These are phyloP conservation scores for Leucophenga maculata DNA, from an alignment of 2,888 invertebrate species.

Conservation along the genomic window DNA sequence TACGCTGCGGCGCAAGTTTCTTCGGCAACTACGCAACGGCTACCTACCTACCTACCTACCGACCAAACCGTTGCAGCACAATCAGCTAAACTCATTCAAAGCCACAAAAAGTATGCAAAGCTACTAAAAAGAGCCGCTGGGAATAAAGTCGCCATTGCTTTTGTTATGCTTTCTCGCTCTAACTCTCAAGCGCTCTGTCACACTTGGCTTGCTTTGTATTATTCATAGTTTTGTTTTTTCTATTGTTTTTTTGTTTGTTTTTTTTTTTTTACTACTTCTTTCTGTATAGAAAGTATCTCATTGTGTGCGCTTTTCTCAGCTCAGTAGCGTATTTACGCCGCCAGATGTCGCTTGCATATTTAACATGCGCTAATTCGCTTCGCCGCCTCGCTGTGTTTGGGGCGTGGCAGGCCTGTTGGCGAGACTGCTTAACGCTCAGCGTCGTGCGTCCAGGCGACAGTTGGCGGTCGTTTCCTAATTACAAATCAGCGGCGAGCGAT, in stretches of 20 bases:
- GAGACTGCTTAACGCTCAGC: constrained; percentile 20
- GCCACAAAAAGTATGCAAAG: not conserved
- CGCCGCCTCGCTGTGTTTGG: constrained; percentile 51
- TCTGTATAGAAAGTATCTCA: not conserved
- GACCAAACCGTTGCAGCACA: not conserved
- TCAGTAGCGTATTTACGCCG: constrained; percentile 24
- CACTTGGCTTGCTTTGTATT: not conserved
- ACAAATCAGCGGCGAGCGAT: constrained; percentile 66
- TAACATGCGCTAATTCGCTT: constrained; percentile 62
- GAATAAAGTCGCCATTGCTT: constrained; percentile 38
- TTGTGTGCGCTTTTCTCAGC: not conserved
- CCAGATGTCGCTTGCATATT: constrained; percentile 65
- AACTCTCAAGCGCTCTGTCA: constrained; percentile 48
- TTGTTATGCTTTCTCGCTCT: constrained; percentile 49
- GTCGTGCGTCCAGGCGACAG: constrained; percentile 56
- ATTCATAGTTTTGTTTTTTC: constrained; percentile 20
- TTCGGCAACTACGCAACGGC: not conserved
- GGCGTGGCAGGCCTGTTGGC: constrained; percentile 48
- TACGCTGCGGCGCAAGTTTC: constrained; percentile 44
- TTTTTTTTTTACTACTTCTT: not conserved
- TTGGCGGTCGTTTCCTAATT: constrained; percentile 69
- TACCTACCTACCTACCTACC: too few relatives aligned
- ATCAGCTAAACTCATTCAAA: not conserved
- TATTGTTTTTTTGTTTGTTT: constrained; percentile 19
- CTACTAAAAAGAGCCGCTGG: constrained; percentile 40